Evolutionary conservation across 2,113 vertebrate species (phyloP).

Genomic region (Proterorhinus semilunaris): DNA sequence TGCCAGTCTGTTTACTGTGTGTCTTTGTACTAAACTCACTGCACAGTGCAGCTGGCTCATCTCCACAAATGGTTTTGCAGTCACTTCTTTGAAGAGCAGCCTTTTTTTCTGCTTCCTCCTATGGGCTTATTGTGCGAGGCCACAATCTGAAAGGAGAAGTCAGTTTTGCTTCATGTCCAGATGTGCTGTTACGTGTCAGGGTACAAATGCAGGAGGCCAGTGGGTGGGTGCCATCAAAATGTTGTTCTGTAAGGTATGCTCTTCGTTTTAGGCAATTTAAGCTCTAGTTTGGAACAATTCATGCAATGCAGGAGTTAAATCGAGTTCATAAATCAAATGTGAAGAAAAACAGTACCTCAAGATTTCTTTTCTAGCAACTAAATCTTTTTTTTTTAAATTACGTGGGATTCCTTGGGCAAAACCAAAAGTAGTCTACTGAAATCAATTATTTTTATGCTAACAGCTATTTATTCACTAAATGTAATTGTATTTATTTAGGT

Average conservation of each 20-base stretch:
- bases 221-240: constrained; percentile 38
- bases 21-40: constrained; percentile 36
- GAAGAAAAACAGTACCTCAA: no score
- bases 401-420: no score
- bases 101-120: constrained; percentile 37
- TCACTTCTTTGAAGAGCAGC: constrained; percentile 59
- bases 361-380: no score
- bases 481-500: no score
- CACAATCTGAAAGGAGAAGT: constrained; percentile 42
- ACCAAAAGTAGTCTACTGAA: no score
- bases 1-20: constrained; percentile 46
- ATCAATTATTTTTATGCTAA: no score
- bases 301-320: no score
- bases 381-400: no score
- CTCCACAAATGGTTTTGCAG: constrained; percentile 36
- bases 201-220: constrained; percentile 15
- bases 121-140: constrained; percentile 44
- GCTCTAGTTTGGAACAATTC: no score
- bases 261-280: no score
- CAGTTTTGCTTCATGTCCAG: constrained; percentile 53
- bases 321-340: no score
- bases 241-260: constrained; percentile 8
- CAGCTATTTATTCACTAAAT: no score
- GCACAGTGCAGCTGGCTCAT: constrained; percentile 51
- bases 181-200: constrained; percentile 27